phyloP scores from a whole-genome alignment of 2,888 invertebrate species.

The Elegia similella region DNA sequence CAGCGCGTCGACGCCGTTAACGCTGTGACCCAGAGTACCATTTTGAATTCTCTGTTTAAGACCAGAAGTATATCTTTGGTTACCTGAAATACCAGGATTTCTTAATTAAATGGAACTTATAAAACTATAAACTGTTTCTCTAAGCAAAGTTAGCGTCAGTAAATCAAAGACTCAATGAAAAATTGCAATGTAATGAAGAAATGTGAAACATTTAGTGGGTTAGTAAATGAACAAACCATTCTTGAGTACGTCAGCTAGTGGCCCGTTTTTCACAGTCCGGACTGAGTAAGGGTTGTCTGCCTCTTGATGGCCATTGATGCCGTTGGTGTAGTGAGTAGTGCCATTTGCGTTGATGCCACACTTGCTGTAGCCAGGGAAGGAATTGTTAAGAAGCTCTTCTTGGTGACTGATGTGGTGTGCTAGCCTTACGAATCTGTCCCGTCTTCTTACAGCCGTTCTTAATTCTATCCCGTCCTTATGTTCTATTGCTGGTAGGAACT shows the following conservation, averaged over 20 bases:
- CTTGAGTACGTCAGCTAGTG: conserved; percentile 59
- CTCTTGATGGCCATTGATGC: conserved; percentile 44
- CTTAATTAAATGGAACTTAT: background rate
- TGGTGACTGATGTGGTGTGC: conserved; percentile 92
- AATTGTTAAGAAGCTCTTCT: conserved; percentile 81
- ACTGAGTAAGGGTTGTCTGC: conserved; percentile 47
- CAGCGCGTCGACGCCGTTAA: conserved; percentile 67
- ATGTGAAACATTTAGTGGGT: conserved; percentile 54
- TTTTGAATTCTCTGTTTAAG: conserved; percentile 83
- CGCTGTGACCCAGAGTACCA: conserved; percentile 79
- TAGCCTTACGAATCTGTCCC: conserved; percentile 92
- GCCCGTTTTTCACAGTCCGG: conserved; percentile 43
- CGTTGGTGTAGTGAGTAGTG: conserved; percentile 36
- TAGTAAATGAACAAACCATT: conserved; percentile 74
- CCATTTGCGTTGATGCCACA: conserved; percentile 29
- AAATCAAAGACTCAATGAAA: background rate
- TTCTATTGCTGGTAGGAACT: conserved; percentile 54
- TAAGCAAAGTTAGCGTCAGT: background rate
- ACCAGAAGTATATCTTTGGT: conserved; percentile 80
- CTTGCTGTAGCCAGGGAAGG: conserved; percentile 24
- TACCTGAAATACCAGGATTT: conserved; percentile 57
- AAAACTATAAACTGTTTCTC: background rate
- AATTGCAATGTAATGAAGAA: conserved; percentile 17
- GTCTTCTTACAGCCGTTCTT: conserved; percentile 89
- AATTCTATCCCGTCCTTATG: conserved; percentile 84